Conservation (phyloP, 2,888 invertebrate species). For the Gisinianus flammeolus region DNA sequence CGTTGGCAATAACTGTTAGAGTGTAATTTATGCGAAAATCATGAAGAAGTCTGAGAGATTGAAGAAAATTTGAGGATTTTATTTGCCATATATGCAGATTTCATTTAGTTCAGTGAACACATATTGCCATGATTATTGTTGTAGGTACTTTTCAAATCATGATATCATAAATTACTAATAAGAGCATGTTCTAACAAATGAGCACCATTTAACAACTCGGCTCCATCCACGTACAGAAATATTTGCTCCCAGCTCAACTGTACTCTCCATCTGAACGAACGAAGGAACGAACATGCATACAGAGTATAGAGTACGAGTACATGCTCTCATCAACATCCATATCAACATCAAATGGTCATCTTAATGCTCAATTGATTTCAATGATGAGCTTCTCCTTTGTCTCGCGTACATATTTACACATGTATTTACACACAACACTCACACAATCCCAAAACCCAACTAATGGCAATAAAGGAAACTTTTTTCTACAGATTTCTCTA, state of each 20-base stretch:
- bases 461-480: too few species aligned
- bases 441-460: too few species aligned
- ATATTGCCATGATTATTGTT: constrained; percentile 15
- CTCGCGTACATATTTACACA: neutral
- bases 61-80: constrained; percentile 9
- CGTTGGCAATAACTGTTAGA: constrained; percentile 19
- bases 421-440: too few species aligned
- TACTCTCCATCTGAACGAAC: too few species aligned
- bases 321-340: too few species aligned
- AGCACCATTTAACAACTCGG: constrained; percentile 21
- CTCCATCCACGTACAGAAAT: neutral
- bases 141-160: too few species aligned
- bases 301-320: too few species aligned
- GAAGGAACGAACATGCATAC: too few species aligned
- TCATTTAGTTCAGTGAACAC: neutral
- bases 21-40: constrained; percentile 29
- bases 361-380: constrained; percentile 33
- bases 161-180: constrained; percentile 30
- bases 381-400: neutral
- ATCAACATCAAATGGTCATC: constrained; percentile 20
- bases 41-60: constrained; percentile 12
- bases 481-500: neutral
- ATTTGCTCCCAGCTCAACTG: too few species aligned
- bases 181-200: constrained; percentile 19
- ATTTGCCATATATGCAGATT: constrained; percentile 19